Evolutionary conservation across 2,113 vertebrate genomes (phyloP), one percentile per base, ranked within the genome.

Genomic region (Neomonachus schauinslandi): DNA sequence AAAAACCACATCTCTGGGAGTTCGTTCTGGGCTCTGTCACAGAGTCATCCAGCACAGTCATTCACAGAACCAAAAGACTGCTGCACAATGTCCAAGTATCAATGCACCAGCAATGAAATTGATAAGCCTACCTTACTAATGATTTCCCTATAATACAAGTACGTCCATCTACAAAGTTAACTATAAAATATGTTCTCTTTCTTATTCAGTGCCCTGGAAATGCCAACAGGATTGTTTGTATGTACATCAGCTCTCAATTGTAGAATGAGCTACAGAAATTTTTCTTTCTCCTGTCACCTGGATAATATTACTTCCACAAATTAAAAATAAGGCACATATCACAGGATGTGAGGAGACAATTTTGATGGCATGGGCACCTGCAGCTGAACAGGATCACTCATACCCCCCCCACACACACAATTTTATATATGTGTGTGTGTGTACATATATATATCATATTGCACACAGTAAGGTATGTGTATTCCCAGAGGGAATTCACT

Each of bases 291-390:
- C 67, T 94, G 91, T 86, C 95, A 97, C 65, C 69, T 82, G 82
- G 59, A 82, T 94, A 97, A 95, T 77, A 97, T 97, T 92, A 96
- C 59, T 96, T 80, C 71, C 88, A 86, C 72, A 97, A 95, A 97
- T 94, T 94, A 97, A 93, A 98, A 96, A 82, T 77, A 96, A 97
- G 61, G 81, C 51, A 95, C 95, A 94, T 89, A 72, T 82, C 72
- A 93, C 42, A 51, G 61, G 46, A 93, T 76, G 14, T 96, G 69
- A 81, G 82, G 57, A 97, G 67, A 87, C 39, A 21, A 80, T 9
- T 91, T 65, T 88, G 84, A 96, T 76, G 57, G 42, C 26, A 55
- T 49, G 28, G 76, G 24, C 55, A 95, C 46, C 5, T 57, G 5
- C 49, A 65, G 7, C 21, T 90, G 28, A 89, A 71, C 72, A 46